Evolutionary conservation across 2,888 invertebrate genomes (phyloP), one percentile per base, ranked within the genome.

Genomic region (Cacoxenus indagator): DNA sequence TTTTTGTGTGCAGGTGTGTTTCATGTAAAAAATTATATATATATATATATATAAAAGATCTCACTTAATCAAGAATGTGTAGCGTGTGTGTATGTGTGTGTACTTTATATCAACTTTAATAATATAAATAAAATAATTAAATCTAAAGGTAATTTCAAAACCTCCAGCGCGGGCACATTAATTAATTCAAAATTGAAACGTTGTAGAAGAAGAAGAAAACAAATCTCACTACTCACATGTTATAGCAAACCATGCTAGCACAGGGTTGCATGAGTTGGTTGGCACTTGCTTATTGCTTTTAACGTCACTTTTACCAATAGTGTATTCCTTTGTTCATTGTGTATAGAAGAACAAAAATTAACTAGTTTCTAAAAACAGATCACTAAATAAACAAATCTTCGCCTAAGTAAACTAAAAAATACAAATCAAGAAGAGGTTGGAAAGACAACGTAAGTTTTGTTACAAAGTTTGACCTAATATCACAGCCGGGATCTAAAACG

Each of bases 401-500:
- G n/a, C n/a, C 59, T 48, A 62, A 61, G 37, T 37, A 61, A 37
- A 61, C 6, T 26, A 31, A 5, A 64, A 64, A 57, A 70, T 45
- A 74, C 70, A 68, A 76, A 77, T 77, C 74, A 76, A 75, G 71
- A 74, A 82, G 80, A 11, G 9, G n/a, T n/a, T 55, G 19, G 27
- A 26, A 24, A 55, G 55, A 55, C 14, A 27, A 55, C 26, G 26
- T 9, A 48, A 51, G 17, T 55, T n/a, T 55, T 27, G 24, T 17
- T 55, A 55, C 8, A 1, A 43, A 62, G 61, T 62, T 83, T 84
- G 78, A 76, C 79, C 85, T 84, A 85, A 85, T 88, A 88, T 88
- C 88, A 88, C 88, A 88, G 88, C 87, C 87, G 88, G 88, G 88
- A 51, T 85, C 79, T 84, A 87, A 83, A 81, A 87, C 81, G 77